Evolutionary conservation across 2,113 vertebrate genomes (phyloP), one percentile per base, ranked within the genome.

Genomic region (Grallaria varia): DNA sequence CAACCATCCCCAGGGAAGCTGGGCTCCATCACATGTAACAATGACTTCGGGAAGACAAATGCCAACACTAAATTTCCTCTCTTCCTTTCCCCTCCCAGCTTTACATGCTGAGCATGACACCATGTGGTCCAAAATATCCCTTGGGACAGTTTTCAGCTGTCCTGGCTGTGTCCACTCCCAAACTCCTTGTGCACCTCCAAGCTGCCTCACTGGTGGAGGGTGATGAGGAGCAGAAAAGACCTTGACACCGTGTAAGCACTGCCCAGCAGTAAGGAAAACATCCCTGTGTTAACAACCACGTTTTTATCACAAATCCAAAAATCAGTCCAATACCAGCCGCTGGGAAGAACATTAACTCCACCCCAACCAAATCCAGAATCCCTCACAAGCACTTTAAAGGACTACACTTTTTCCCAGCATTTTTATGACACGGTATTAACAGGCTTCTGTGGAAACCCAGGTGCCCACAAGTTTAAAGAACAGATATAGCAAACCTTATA

Each of bases 151-250:
- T 31, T 14, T 27, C 25, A 76, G 71, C 16, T 39, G 33, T 67
- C 24, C 28, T n/a, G 45, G 45, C 53, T 83, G 30, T 18, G 30
- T 42, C 39, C 25, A 12, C 39, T 33, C 28, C 24, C 30, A 63
- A 31, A 69, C 8, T 75, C 24, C 17, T 35, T 22, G 16, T 6
- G 21, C 8, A 16, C 4, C 6, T n/a, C 4, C 45, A 5, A 59
- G 28, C 24, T 45, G 25, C 20, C 33, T 52, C 7, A 1, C 28
- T 0, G 0, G 19, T 6, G 6, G 7, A 6, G 21, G 18, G 24
- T 8, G 37, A 3, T 10, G 6, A 45, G 4, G 22, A 58, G 12
- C 22, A 80, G 40, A 27, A 35, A 33, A 59, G 8, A 30, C 23
- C 15, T 22, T 22, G 28, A 44, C 40, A 39, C 45, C 12, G 5